Conservation (phyloP, 2,113 vertebrate genomes). For the Synodontis membranacea region DNA sequence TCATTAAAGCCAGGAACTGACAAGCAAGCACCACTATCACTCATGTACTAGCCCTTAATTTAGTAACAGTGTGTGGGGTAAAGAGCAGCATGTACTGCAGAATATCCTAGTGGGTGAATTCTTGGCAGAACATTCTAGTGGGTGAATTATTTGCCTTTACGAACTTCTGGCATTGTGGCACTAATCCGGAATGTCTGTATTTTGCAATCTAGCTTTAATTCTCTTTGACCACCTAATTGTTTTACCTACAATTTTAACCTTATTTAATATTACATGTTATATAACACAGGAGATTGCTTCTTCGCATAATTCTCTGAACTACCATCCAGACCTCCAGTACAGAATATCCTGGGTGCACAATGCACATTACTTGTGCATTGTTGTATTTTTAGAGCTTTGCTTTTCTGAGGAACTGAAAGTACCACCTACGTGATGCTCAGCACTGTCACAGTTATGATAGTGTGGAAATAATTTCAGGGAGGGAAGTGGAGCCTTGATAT, state of each 20-base stretch:
- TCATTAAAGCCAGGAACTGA: slow-evolving; percentile 22
- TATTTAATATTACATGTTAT: background rate
- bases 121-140: slow-evolving; percentile 6
- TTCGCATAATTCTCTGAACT: slow-evolving; percentile 1
- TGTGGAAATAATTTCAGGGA: slow-evolving; percentile 49
- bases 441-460: slow-evolving; percentile 38
- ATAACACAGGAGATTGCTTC: background rate
- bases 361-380: slow-evolving; percentile 21
- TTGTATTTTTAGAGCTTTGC: slow-evolving; percentile 45
- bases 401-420: slow-evolving; percentile 27
- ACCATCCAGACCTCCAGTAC: background rate
- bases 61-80: background rate
- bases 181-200: background rate
- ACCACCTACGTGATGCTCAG: slow-evolving; percentile 40
- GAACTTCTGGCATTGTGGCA: background rate
- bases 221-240: background rate
- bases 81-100: background rate
- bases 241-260: background rate
- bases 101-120: background rate
- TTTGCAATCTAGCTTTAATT: background rate
- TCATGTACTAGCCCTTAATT: background rate
- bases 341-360: slow-evolving; percentile 3
- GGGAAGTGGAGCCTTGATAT: slow-evolving; percentile 39
- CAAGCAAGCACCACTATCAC: background rate
- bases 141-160: slow-evolving; percentile 13